phyloP scores from a whole-genome alignment of 2,797 vertebrate genomes.

The Lophotriccus pileatus region DNA sequence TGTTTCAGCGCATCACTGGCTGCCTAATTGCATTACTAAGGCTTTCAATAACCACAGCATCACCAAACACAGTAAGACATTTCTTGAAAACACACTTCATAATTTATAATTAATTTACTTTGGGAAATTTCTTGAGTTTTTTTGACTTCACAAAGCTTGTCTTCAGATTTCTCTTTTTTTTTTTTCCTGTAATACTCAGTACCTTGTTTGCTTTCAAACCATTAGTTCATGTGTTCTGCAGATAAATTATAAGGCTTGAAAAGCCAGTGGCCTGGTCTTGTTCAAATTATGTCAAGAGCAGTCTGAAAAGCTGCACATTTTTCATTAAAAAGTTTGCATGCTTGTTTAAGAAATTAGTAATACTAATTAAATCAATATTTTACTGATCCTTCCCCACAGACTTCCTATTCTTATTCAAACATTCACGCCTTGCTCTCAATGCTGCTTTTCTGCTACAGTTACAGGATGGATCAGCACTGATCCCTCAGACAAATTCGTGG shows the following conservation, averaged over 20 bases:
- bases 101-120: background rate
- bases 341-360: background rate
- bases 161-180: background rate
- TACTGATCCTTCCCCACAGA: background rate
- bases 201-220: background rate
- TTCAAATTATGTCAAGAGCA: background rate
- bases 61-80: background rate
- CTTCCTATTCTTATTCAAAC: background rate
- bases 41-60: background rate
- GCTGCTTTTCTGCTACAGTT: background rate
- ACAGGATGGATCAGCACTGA: background rate
- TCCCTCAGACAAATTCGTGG: background rate
- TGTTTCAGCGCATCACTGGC: background rate
- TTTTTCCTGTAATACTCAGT: background rate
- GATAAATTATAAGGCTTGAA: background rate
- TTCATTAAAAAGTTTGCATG: background rate
- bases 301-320: background rate
- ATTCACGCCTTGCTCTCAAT: accelerated
- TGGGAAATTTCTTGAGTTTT: background rate
- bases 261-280: background rate
- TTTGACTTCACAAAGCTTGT: background rate
- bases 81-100: background rate
- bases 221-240: background rate
- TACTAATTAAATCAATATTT: background rate
- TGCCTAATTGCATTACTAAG: background rate